Evolutionary conservation across 2,888 invertebrate species (phyloP), one percentile per base, ranked within the genome.

Genomic region (Drosophila mayaguana): DNA sequence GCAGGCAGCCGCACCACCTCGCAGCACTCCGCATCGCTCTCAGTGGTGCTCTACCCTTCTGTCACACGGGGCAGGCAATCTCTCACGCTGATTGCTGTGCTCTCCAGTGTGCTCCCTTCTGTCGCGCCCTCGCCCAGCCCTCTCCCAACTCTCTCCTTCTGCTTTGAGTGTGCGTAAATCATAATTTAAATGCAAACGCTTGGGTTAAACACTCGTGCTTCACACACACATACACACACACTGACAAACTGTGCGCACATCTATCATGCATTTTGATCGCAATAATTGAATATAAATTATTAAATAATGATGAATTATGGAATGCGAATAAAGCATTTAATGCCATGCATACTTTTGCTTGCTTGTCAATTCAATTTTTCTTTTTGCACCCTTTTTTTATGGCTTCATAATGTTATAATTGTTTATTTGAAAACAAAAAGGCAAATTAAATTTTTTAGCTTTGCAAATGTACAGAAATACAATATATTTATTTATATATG

Each of bases 121-220:
- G 3, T 1, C 46, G 0, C 25, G 2, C 9, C 1, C 25, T 14
- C 45, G 1, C 16, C 7, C 20, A 14, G 3, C 3, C 8, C 3
- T 2, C 2, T 8, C 25, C 16, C 2, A 20, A 7, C 20, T 8
- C 45, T 2, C 14, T 0, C 22, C 7, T 16, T 7, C 12, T 22
- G n/a, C 16, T 2, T 7, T 9, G 25, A 1, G 38, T 36, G 18
- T 45, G 63, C 42, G 50, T 57, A 80, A 77, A 65, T 65, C 76
- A 80, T 70, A 80, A 69, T 63, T 80, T 75, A 62, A 77, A 69
- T 75, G 63, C 53, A 38, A 53, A 56, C 50, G 20, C 18, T 43
- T 45, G 63, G 45, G 18, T 65, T 53, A 76, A 75, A 71, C 48
- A 76, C 48, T 59, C 65, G 45, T 65, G 46, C 48, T 43, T 65